A percentile compares a stretch with the other conserved stretches of the same genome.
phyloP scores from a whole-genome alignment of 2,888 invertebrate species.

The Augiades crinisus region DNA sequence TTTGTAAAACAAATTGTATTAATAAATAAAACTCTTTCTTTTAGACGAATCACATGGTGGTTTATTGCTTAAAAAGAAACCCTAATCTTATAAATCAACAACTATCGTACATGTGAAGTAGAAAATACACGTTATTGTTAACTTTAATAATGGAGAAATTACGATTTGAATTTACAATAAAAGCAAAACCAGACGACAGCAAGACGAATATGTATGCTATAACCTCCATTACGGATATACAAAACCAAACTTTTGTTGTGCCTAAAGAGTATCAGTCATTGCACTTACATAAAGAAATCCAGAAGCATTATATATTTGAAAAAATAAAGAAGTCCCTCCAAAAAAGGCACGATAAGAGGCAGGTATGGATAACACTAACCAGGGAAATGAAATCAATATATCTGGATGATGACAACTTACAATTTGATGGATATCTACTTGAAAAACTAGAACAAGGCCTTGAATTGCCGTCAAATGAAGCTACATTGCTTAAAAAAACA shows the following conservation, averaged over 20 bases:
- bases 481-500: slow-evolving; percentile 8
- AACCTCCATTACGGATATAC: slow-evolving; percentile 10
- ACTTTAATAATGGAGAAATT: background rate
- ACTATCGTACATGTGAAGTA: background rate
- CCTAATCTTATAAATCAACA: background rate
- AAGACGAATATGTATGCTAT: slow-evolving; percentile 6
- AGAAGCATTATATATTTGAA: slow-evolving; percentile 2
- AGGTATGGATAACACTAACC: slow-evolving; percentile 18
- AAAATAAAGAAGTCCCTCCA: slow-evolving; percentile 4
- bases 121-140: slow-evolving; percentile 47
- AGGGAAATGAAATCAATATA: slow-evolving; percentile 11
- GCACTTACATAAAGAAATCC: background rate
- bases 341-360: slow-evolving; percentile 21
- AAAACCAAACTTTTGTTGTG: slow-evolving; percentile 1
- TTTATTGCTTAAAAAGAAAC: background rate
- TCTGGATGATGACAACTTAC: slow-evolving; percentile 12
- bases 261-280: background rate
- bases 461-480: background rate
- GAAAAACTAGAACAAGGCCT: slow-evolving; percentile 5
- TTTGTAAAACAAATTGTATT: too few species aligned
- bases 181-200: background rate
- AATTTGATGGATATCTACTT: slow-evolving; percentile 20
- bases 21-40: too few species aligned
- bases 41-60: too few species aligned
- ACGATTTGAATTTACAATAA: slow-evolving; percentile 5